Base-by-base conservation (phyloP, 2,888 invertebrate species). In the Lasius platythorax region DNA sequence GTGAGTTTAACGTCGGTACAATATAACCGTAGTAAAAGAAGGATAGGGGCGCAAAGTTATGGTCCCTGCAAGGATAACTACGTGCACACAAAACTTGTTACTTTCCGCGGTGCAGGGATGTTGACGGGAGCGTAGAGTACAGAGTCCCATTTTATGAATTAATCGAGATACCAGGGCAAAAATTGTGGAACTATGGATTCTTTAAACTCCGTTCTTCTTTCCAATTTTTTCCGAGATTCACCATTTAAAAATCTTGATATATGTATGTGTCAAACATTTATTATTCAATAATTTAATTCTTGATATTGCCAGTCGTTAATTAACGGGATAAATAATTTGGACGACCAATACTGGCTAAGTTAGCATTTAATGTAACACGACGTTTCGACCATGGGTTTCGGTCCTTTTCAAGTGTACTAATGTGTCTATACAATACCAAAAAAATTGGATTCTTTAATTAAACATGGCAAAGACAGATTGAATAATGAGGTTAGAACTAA, bases 1-100 rank as follows among this genome's bases (percentile, higher is more conserved):
- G 4, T 33, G 40, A 76, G 37, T 67, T 67, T 66, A 76, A 76
- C 40, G 37, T 37, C 37, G 15, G 23, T 53, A 40, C 28, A 40
- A 66, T 64, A n/a, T 40, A 64, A 15, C 30, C 53, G 15, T 37
- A 53, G 37, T 33, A n/a, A 67, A 68, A 70, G 70, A 70, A 78
- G 30, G 3, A 40, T 68, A 23, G 9, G 30, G 15, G 4, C 9
- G n/a, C 12, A 46, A 70, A 79, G 58, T 70, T 67, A 33, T 43
- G 56, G 30, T 3, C 18, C 1, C 58, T 43, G 70, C 11, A 58
- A n/a, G 30, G 33, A 30, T 72, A 79, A 46, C 46, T 61, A 75
- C 23, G 46, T 50, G 33, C 56, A 28, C 18, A 11, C n/a, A 58
- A 33, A 37, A 70, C 33, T 76, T 78, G 43, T 63, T 53, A 70